Evolutionary conservation across 2,113 vertebrate species (phyloP).

Genomic region (Naja naja): DNA sequence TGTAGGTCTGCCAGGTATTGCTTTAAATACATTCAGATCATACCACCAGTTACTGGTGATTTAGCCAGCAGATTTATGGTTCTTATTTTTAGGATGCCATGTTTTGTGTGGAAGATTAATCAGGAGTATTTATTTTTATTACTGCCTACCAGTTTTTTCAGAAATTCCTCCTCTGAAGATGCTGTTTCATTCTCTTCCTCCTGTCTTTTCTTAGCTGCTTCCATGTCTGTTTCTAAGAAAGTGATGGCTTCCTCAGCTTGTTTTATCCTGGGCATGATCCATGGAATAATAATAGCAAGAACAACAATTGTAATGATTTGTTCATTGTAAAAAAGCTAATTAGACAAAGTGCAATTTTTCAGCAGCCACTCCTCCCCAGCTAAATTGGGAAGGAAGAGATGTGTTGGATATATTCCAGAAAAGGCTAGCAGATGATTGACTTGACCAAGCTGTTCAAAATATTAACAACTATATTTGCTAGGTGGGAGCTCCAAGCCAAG

Average conservation of each 20-base stretch:
- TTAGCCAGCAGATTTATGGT: background rate
- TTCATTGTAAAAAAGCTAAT: background rate
- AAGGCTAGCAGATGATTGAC: background rate
- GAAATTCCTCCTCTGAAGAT: slow-evolving; percentile 28
- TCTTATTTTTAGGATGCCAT: background rate
- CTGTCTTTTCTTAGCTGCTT: slow-evolving; percentile 18
- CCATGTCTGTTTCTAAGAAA: slow-evolving; percentile 19
- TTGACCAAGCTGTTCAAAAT: background rate
- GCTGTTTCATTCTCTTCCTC: accelerated
- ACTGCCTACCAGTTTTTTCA: slow-evolving; percentile 7
- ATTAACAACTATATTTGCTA: background rate
- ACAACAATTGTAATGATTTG: background rate
- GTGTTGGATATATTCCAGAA: background rate
- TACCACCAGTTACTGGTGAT: background rate
- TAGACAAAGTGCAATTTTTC: background rate
- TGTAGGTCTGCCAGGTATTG: background rate
- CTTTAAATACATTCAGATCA: background rate
- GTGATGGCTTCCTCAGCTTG: slow-evolving; percentile 30
- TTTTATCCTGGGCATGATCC: slow-evolving; percentile 13
- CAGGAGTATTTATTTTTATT: background rate
- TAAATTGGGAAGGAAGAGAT: background rate
- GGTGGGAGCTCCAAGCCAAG: background rate
- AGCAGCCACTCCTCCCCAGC: background rate
- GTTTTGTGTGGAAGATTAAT: background rate
- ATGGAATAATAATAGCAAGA: background rate